Percentiles rank a stretch among this genome's conserved stretches.
These are phyloP conservation scores for Thalassaphorura encarpata DNA, from an alignment of 1,140 invertebrate genomes.

Conservation along the genomic window DNA sequence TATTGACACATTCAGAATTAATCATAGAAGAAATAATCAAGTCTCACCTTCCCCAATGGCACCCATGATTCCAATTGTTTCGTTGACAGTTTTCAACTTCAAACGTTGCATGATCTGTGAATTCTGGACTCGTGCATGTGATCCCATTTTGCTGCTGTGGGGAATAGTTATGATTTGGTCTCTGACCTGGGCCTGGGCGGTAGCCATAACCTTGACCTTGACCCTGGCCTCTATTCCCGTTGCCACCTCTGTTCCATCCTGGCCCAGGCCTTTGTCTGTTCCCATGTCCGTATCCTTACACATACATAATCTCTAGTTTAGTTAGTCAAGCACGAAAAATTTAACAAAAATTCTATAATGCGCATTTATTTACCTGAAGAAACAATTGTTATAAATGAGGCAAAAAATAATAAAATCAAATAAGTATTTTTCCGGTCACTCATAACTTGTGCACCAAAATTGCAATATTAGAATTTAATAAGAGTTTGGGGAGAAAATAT, in stretches of 20 bases:
- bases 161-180: background rate
- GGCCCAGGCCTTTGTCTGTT: background rate
- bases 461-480: too few species aligned
- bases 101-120: background rate
- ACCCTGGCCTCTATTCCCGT: background rate
- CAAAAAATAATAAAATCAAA: too few species aligned
- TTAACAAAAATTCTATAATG: too few species aligned
- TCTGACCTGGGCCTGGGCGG: background rate
- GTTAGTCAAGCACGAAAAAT: too few species aligned
- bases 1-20: background rate
- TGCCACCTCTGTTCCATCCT: background rate
- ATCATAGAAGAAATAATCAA: background rate
- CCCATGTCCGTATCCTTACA: background rate
- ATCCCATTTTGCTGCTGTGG: background rate
- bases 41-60: background rate
- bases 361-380: too few species aligned
- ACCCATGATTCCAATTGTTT: background rate
- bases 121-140: background rate
- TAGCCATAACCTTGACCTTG: background rate
- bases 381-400: too few species aligned
- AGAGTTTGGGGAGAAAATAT: too few species aligned
- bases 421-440: too few species aligned
- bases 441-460: too few species aligned
- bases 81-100: constrained; percentile 1
- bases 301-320: too few species aligned